Evolutionary conservation across 2,797 vertebrate species (phyloP), one percentile per base, ranked within the genome.

Genomic region (Kryptopterus vitreolus): DNA sequence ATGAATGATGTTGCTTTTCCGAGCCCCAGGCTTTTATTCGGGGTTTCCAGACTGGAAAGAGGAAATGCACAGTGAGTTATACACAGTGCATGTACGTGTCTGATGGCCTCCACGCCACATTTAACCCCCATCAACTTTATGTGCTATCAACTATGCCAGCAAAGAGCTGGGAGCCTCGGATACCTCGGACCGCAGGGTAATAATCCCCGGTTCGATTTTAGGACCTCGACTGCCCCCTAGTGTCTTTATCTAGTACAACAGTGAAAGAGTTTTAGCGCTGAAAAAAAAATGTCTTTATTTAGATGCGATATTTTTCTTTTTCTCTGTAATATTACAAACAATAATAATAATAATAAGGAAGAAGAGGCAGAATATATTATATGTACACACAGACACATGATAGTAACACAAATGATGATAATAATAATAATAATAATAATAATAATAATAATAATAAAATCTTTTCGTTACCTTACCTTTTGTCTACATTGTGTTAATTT

Each of bases 211-310:
- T 59, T 58, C 31, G 38, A 76, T 78, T 61, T 18, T 13, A 57
- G 62, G 81, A 82, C 29, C 75, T 69, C 81, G 82, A 84, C 81
- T 87, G 87, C 78, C 87, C 82, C 84, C 87, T 85, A 80, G 79
- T 79, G 88, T 33, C 78, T 16, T 78, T 38, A 61, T 18, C 11
- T 48, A 18, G 24, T 53, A 50, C 29, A 46, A 65, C 7, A 50
- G 5, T 53, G 11, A 48, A 80, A 33, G 52, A 16, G 18, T 48
- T 10, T 46, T 26, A 22, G 18, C 20, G 11, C 33, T 5, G 12
- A 4, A 38, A 4, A 69, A 3, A 4, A 16, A 26, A 3, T 16
- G 48, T 48, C 35, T 38, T 38, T 38, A 38, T 48, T 48, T 26
- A 48, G 10, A 26, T 26, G 13, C 33, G 10, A 0, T 10, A 5